Evolutionary conservation across 2,888 invertebrate species (phyloP), one percentile per base, ranked within the genome.

Genomic region (Agelastica alni): DNA sequence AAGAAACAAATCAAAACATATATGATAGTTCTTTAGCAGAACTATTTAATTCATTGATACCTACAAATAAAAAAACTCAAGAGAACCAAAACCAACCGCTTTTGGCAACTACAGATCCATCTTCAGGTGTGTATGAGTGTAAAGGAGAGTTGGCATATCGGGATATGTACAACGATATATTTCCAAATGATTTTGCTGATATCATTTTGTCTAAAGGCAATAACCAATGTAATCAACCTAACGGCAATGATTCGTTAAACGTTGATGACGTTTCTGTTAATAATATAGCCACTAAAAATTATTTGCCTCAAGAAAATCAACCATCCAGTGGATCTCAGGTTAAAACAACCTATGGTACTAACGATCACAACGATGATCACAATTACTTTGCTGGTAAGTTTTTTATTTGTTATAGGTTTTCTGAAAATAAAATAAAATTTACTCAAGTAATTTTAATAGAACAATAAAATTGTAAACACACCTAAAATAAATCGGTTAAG

Each of bases 281-380:
- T 26, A 26, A 26, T 3, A 6, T 2, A 26, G 26, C 26, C 9
- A 2, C 9, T 6, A 9, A 26, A 26, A 26, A 26, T 20, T 39
- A 39, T 20, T 1, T 39, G 3, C 18, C 37, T 7, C 37, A 18
- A 10, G 37, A 10, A 20, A 39, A 20, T 39, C 20, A 20, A 17
- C 37, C 12, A 1, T 10, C 18, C 7, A 10, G 20, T 7, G 20
- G 20, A 18, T 20, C 37, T 7, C 37, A 39, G 12, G 10, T 39
- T 17, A 39, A 7, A 20, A 12, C 18, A 6, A 17, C 14, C 3
- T 17, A 39, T 12, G 37, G 37, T 6, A 39, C 17, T 9, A 39
- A 39, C 7, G 37, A 39, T 3, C 37, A 39, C 12, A 39, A n/a
- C n/a, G n/a, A n/a, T n/a, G n/a, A 39, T 39, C 20, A 39, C 12